These are phyloP conservation scores for Cromileptes altivelis DNA, from an alignment of 2,113 vertebrate genomes.

Conservation along the genomic window DNA sequence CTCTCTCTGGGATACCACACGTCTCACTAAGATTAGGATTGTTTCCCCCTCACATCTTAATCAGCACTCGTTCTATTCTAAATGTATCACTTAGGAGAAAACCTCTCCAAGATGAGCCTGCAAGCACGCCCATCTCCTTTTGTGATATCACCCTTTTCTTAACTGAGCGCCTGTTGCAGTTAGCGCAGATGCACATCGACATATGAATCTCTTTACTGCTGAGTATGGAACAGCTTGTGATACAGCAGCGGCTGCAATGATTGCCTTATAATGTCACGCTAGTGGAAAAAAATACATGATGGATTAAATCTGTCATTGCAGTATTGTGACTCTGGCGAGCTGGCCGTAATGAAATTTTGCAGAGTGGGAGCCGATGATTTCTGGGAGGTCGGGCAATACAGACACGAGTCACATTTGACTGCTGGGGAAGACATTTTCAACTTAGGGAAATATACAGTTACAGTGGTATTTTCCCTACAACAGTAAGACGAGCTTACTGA, in stretches of 20 bases:
- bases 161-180: conserved; percentile 44
- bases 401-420: neutral
- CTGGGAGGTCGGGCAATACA: neutral
- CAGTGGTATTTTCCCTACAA: conserved; percentile 15
- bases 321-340: conserved; percentile 37
- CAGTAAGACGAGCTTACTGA: neutral
- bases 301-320: conserved; percentile 56
- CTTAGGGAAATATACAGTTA: neutral
- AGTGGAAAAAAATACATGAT: conserved; percentile 55
- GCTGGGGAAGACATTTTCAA: conserved; percentile 16
- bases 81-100: neutral
- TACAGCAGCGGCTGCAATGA: conserved; percentile 43
- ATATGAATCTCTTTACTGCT: conserved; percentile 34
- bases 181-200: conserved; percentile 9
- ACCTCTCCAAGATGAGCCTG: neutral
- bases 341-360: conserved; percentile 40
- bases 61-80: neutral
- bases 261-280: conserved; percentile 68
- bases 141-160: conserved; percentile 17
- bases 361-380: conserved; percentile 28
- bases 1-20: neutral
- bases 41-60: conserved; percentile 1
- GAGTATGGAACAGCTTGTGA: conserved; percentile 27
- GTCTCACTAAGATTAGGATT: neutral
- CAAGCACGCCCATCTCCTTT: neutral